Base-by-base conservation (phyloP, 2,797 vertebrate species). In the Chloroceryle amazona region DNA sequence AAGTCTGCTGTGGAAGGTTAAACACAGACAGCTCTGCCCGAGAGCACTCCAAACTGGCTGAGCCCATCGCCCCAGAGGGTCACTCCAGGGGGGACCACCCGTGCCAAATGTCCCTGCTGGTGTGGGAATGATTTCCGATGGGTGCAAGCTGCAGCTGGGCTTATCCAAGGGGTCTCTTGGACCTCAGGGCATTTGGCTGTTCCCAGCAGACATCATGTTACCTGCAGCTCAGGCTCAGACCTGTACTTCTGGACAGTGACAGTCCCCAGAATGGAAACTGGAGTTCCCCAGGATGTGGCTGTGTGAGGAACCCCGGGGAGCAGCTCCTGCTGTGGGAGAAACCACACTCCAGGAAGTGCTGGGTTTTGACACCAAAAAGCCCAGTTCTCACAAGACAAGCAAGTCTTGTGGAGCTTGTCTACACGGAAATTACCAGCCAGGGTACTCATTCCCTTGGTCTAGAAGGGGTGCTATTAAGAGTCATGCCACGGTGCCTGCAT, bases 111-210 rank as follows among this genome's bases (percentile, higher is more conserved):
- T 26, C 57, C 20, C 0, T 57, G 20, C 25, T 6, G 3, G 7
- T 14, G 13, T 0, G 0, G 51, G 44, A 63, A 8, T n/a, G 41
- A 35, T 62, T 76, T 73, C 39, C 0, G 0, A n/a, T 31, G 42
- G 35, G 31, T 65, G 12, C 17, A 61, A 19, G 25, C 3, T 55
- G 28, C 44, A 51, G 44, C 55, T 73, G 42, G 58, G 52, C 28
- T 73, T 71, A 11, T 23, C 52, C 67, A 8, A 39, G 25, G 11
- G 20, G 9, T 37, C 28, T 23, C 9, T 73, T 2, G 4, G 37
- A 17, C 11, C 4, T 44, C 18, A 33, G 13, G 35, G n/a, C 1
- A 0, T 66, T 37, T 47, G 86, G 31, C 13, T 65, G 54, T 14
- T 85, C 35, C 44, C 73, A 79, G 58, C 39, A 87, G 60, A 73